Base-by-base conservation (phyloP, 2,888 invertebrate species). In the Buathra laborator region DNA sequence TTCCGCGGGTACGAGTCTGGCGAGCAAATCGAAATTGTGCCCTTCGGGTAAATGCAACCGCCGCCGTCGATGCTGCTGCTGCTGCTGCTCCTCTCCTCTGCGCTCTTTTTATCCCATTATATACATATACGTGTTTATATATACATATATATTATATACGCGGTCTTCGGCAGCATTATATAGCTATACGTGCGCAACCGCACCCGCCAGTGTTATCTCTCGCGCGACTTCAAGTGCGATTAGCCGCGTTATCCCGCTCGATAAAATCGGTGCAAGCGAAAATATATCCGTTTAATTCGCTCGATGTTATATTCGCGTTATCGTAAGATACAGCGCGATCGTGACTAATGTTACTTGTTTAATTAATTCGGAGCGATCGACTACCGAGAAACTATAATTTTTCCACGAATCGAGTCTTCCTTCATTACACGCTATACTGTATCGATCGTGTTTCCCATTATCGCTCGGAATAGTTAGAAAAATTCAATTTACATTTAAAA, bases 1-100 rank as follows among this genome's bases (percentile, higher is more conserved):
- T 44, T 74, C 59, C 24, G 59, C 43, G 59, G 43, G 10, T 37
- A 56, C 53, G 56, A 56, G 72, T 43, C 16, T 71, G 53, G 71
- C 74, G 83, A 81, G 88, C 87, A 88, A 89, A 90, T 89, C 89
- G 89, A 89, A 88, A 89, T 88, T 86, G 86, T 81, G 86, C 88
- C 87, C 88, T 86, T 80, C 87, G 81, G 89, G 86, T 84, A 82
- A 71, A 80, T 48, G 74, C 74, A 84, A 83, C 77, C 24, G 53
- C 16, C 24, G 19, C n/a, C 43, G 56, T 24, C 43, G 37, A 19
- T 24, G 43, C 56, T 72, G 59, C 44, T 66, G 43, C 56, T 72
- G 59, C 44, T 66, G 77, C 85, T 79, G 24, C 24, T 53, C 74
- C 56, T 44, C 78, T 46, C 76, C 29, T 64, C 62, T 67, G 62